phyloP scores from a whole-genome alignment of 2,797 vertebrate species.

The Acrocephalus scirpaceus region DNA sequence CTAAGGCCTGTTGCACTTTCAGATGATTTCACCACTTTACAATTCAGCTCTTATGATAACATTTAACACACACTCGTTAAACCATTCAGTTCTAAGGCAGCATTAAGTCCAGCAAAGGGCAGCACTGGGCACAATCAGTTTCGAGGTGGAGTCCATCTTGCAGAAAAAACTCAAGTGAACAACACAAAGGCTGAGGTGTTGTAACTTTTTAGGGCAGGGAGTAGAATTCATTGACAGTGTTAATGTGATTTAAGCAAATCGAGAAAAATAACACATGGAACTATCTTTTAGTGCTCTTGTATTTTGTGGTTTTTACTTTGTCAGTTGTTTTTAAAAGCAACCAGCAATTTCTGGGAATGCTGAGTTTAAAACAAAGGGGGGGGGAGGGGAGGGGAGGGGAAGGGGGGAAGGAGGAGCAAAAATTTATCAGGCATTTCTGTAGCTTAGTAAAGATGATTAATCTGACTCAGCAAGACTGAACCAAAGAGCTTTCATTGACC shows the following conservation, averaged over 20 bases:
- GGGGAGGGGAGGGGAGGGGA: neutral
- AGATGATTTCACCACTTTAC: slow-evolving; percentile 72
- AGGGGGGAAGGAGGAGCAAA: neutral
- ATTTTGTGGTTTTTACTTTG: slow-evolving; percentile 27
- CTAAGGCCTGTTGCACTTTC: slow-evolving; percentile 10
- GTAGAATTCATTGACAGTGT: neutral
- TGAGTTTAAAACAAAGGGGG: no score
- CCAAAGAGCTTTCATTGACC: neutral
- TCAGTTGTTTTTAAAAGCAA: neutral
- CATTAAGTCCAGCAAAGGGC: slow-evolving; percentile 47
- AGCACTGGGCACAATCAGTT: slow-evolving; percentile 11
- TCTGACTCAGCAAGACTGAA: neutral
- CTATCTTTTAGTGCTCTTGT: slow-evolving; percentile 13
- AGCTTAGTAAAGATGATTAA: slow-evolving; percentile 13
- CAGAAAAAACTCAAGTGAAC: slow-evolving; percentile 5
- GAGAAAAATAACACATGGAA: neutral
- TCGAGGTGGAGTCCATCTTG: neutral
- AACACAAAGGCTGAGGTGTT: neutral
- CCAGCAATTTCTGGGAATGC: no score
- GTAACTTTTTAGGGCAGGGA: neutral
- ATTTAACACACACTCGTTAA: slow-evolving; percentile 57
- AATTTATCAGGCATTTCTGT: slow-evolving; percentile 15
- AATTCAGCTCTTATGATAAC: slow-evolving; percentile 68
- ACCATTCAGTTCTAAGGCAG: slow-evolving; percentile 31
- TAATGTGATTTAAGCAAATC: neutral